phyloP scores from a whole-genome alignment of 2,888 invertebrate genomes.

The Plebejus argus region DNA sequence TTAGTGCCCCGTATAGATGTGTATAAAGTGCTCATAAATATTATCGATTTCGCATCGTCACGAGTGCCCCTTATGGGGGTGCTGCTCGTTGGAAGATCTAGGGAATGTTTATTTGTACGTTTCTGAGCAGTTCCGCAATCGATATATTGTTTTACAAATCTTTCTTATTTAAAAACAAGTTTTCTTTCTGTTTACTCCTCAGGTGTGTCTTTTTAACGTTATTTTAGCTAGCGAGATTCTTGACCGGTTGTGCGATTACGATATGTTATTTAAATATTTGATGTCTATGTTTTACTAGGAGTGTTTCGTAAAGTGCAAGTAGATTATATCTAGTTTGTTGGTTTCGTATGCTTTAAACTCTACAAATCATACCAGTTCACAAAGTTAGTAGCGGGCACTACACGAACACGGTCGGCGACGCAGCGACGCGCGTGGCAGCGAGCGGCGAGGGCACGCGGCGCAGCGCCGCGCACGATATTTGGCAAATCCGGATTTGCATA shows the following conservation, averaged over 20 bases:
- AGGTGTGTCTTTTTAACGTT: not conserved
- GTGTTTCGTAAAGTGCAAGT: not conserved
- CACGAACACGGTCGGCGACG: not conserved
- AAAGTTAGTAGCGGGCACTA: not conserved
- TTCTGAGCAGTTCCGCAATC: not conserved
- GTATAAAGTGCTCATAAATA: slow-evolving; percentile 26
- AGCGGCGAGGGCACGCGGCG: slow-evolving; percentile 72
- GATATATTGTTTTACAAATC: not conserved
- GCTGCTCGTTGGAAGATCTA: not conserved
- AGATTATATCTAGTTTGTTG: not conserved
- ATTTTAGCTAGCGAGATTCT: not conserved
- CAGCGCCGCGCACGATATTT: slow-evolving; percentile 73
- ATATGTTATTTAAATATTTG: not conserved
- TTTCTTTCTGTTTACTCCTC: not conserved
- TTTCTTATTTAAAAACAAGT: not conserved
- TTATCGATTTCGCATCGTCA: slow-evolving; percentile 22
- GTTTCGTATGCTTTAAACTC: not conserved
- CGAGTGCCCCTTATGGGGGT: not conserved
- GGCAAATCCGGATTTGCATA: slow-evolving; percentile 78
- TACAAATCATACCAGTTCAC: not conserved
- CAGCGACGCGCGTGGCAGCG: slow-evolving; percentile 70
- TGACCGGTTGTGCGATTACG: not conserved
- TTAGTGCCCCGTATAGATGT: slow-evolving; percentile 44
- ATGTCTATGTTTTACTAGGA: not conserved
- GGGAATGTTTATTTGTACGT: not conserved